Percentiles rank a stretch among this genome's conserved stretches.
These are phyloP conservation scores for Edolisoma coerulescens DNA, from an alignment of 2,113 vertebrate species.

Conservation along the genomic window DNA sequence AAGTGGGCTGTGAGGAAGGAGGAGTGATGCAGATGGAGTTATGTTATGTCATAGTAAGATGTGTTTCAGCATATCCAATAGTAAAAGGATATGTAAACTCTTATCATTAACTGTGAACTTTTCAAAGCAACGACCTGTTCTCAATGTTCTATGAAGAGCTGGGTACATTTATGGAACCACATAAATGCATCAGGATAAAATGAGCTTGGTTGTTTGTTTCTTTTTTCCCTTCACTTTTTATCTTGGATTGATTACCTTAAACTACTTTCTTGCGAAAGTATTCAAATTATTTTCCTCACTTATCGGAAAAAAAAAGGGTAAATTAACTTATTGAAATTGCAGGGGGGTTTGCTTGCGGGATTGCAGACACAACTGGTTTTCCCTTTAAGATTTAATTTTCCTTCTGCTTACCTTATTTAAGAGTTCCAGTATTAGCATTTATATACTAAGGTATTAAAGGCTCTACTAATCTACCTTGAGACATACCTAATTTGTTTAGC, in stretches of 20 bases:
- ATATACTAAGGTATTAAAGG: conserved; percentile 49
- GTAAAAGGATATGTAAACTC: not conserved
- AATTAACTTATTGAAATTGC: not conserved
- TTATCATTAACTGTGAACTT: not conserved
- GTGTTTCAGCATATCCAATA: not conserved
- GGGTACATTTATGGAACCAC: not conserved
- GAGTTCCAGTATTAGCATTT: conserved; percentile 35
- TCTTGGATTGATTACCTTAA: not conserved
- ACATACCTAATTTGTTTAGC: conserved; percentile 65
- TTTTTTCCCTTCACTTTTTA: not conserved
- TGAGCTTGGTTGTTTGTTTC: rapidly evolving
- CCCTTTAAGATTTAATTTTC: conserved; percentile 24
- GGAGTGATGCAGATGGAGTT: not conserved
- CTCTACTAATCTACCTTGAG: conserved; percentile 37
- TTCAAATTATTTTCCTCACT: not conserved
- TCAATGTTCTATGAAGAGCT: not conserved
- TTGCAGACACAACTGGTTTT: not conserved
- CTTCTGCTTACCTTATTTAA: conserved; percentile 31
- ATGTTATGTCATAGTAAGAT: not conserved
- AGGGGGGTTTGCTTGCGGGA: not conserved
- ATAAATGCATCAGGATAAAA: not conserved
- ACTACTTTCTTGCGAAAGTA: not conserved
- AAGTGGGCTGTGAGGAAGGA: not conserved
- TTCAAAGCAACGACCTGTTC: not conserved
- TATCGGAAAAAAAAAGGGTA: not conserved